phyloP scores from a whole-genome alignment of 2,888 invertebrate species.

The Scelioninae gen. 1 region DNA sequence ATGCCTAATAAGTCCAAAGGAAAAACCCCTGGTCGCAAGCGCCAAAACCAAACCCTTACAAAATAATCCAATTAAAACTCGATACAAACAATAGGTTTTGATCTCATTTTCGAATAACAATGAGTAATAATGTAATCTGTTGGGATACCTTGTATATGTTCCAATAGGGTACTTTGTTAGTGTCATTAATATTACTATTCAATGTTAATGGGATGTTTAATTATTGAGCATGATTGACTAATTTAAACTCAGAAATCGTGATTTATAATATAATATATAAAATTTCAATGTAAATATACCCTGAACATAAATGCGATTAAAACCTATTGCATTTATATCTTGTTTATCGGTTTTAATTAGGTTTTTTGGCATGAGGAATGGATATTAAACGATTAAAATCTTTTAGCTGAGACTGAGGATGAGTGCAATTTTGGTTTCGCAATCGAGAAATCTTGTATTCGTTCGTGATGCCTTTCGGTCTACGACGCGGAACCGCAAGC shows the following conservation, averaged over 20 bases:
- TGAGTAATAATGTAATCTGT: neutral
- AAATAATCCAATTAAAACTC: neutral
- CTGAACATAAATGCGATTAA: conserved; percentile 1
- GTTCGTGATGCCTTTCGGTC: conserved; percentile 21
- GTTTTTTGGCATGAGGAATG: neutral
- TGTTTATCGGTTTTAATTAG: neutral
- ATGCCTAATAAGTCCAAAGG: conserved; percentile 87
- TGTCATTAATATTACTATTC: no score
- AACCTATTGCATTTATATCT: neutral
- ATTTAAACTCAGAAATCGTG: neutral
- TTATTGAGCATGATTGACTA: neutral
- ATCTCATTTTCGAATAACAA: neutral
- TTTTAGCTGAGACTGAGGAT: conserved; percentile 28
- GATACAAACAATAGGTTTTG: neutral
- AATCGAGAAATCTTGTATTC: conserved; percentile 17
- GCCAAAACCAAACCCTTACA: conserved; percentile 20
- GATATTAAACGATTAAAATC: neutral
- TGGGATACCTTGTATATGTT: neutral
- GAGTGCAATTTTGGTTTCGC: conserved; percentile 33
- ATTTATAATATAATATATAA: neutral
- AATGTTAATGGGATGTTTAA: neutral
- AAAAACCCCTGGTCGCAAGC: conserved; percentile 70
- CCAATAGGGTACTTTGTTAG: neutral
- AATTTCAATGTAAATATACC: neutral
- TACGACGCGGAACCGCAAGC: no score